Base-by-base conservation (phyloP, 1,140 invertebrate species). In the Conus ventricosus region DNA sequence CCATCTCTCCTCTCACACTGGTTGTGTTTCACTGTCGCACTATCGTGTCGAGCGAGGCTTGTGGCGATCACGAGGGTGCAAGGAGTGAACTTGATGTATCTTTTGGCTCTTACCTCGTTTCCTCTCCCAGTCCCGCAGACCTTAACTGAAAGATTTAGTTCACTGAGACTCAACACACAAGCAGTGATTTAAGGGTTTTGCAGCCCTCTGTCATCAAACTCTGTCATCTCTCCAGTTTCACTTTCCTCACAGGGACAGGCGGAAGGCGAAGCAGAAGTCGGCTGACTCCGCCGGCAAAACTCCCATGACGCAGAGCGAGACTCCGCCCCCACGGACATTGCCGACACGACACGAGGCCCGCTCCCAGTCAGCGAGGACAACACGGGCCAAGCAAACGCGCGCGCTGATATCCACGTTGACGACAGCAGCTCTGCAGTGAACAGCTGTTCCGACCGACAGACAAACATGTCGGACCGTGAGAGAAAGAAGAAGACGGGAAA, bases 401-500 rank as follows among this genome's bases (percentile, higher is more conserved):
- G 25, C 55, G 87, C 81, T 23, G 87, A 82, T 20, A 78, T 88
- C 27, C 78, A 82, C 27, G 57, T 63, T 60, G 87, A 10, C 20
- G 78, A 53, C 57, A 84, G 53, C 83, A 57, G 13, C 57, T 51
- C 51, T 71, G 20, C 67, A 20, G 67, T 60, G 6, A 80, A 15
- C 51, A 83, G 23, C 54, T 20, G 39, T 25, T 25, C 20, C 54
- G 3, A 17, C 60, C 8, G 67, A 55, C 27, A 57, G 55, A n/a
- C 53, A 6, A 81, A 67, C 60, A 84, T 78, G 76, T 67, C 84
- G 27, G 83, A 88, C 60, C 54, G 83, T 57, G 75, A 0, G 39
- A 55, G 51, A 27, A 88, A 81, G 63, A 67, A 87, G 86, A 89
- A 87, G 63, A 53, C 67, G 23, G 71, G 55, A 54, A 84, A 80